Conservation (phyloP, 2,888 invertebrate genomes). For the Kryphioiulus occultus region DNA sequence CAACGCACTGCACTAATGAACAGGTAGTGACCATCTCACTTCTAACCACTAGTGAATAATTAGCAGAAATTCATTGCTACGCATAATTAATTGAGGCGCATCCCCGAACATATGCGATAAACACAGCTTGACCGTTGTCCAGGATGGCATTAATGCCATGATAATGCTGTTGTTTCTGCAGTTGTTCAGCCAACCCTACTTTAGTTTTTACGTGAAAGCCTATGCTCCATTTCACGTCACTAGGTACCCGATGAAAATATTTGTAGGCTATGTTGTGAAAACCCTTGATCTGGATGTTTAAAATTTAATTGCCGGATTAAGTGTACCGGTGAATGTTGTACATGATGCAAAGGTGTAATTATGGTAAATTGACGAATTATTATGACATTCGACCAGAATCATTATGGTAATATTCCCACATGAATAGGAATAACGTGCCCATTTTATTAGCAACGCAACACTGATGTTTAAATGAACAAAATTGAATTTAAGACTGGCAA, state of each 20-base stretch:
- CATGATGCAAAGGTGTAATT: neutral
- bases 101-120: neutral
- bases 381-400: neutral
- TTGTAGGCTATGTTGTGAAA: neutral
- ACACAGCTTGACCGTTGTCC: slow-evolving; percentile 30
- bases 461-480: too few relatives aligned
- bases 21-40: slow-evolving; percentile 21
- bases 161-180: neutral
- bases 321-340: neutral
- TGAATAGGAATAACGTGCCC: too few relatives aligned
- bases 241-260: neutral
- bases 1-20: neutral
- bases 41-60: neutral
- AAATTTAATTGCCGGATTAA: slow-evolving; percentile 12
- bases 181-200: neutral
- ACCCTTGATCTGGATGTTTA: neutral
- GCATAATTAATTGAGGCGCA: neutral
- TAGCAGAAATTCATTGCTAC: neutral
- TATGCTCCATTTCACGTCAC: neutral
- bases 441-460: too few relatives aligned
- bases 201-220: neutral
- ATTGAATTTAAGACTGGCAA: too few relatives aligned
- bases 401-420: too few relatives aligned
- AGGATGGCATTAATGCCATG: neutral
- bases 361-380: neutral